These are phyloP conservation scores for Dicyrtomina minuta DNA, from an alignment of 2,888 invertebrate species.

Conservation along the genomic window DNA sequence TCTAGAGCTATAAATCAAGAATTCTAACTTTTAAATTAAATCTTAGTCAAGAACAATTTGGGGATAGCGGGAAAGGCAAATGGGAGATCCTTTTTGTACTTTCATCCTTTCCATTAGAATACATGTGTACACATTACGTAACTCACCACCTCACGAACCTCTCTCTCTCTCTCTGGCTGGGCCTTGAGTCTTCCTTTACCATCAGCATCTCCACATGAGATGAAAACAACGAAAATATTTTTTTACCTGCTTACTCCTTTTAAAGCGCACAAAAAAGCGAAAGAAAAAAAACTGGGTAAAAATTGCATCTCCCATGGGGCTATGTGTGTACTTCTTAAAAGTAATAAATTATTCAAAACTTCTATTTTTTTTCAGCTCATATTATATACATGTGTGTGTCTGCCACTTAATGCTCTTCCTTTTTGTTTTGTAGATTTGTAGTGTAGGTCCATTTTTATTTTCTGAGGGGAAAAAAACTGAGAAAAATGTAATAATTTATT, in stretches of 20 bases:
- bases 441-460: too few species aligned
- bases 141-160: not conserved
- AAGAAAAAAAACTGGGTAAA: too few species aligned
- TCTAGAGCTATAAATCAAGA: slow-evolving; percentile 35
- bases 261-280: slow-evolving; percentile 11
- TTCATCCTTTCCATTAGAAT: not conserved
- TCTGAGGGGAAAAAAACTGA: too few species aligned
- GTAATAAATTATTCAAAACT: slow-evolving; percentile 29
- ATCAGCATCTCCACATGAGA: not conserved
- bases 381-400: not conserved
- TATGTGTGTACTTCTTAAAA: slow-evolving; percentile 5
- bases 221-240: slow-evolving; percentile 14
- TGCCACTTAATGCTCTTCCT: too few species aligned
- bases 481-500: too few species aligned
- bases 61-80: not conserved
- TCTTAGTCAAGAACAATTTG: slow-evolving; percentile 25
- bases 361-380: not conserved
- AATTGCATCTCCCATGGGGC: slow-evolving; percentile 32
- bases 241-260: slow-evolving; percentile 21
- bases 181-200: not conserved
- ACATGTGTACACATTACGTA: not conserved
- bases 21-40: slow-evolving; percentile 39
- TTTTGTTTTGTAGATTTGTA: too few species aligned
- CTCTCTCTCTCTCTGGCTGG: not conserved
- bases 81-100: not conserved